Percentiles rank a stretch among this genome's conserved stretches.
phyloP scores from a whole-genome alignment of 2,888 invertebrate species.

The Tetranychus piercei region DNA sequence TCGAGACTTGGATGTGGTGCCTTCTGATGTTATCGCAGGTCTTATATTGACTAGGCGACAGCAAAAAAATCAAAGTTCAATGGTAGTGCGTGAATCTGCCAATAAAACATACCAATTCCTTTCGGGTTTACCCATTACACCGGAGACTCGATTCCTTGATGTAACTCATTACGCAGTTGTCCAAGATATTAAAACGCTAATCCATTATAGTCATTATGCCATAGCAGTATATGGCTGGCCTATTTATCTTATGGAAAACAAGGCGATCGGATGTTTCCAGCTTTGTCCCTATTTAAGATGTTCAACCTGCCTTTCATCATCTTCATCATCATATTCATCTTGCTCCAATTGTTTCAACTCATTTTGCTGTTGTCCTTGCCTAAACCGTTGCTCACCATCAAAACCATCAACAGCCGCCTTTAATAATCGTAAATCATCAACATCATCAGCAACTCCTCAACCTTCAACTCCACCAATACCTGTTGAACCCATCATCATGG shows the following conservation, averaged over 20 bases:
- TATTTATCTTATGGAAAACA: constrained; percentile 54
- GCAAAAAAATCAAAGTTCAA: constrained; percentile 51
- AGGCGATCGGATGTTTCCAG: constrained; percentile 49
- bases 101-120: constrained; percentile 68
- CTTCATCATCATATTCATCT: neutral
- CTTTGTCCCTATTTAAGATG: constrained; percentile 36
- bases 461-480: neutral
- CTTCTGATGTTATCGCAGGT: constrained; percentile 68
- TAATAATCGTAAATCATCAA: neutral
- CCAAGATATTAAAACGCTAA: constrained; percentile 32
- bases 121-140: constrained; percentile 63
- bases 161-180: constrained; percentile 34
- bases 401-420: neutral
- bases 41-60: constrained; percentile 56
- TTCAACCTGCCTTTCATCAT: neutral
- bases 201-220: constrained; percentile 66
- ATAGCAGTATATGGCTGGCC: constrained; percentile 76
- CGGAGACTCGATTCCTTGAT: constrained; percentile 56
- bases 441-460: neutral
- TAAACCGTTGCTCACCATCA: neutral
- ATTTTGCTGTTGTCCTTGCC: neutral
- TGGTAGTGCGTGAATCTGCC: constrained; percentile 47
- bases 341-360: neutral
- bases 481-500: constrained; percentile 32
- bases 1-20: constrained; percentile 66